Percentiles rank a stretch among this genome's conserved stretches.
phyloP scores from a whole-genome alignment of 2,113 vertebrate species.

The Zonotrichia leucophrys region DNA sequence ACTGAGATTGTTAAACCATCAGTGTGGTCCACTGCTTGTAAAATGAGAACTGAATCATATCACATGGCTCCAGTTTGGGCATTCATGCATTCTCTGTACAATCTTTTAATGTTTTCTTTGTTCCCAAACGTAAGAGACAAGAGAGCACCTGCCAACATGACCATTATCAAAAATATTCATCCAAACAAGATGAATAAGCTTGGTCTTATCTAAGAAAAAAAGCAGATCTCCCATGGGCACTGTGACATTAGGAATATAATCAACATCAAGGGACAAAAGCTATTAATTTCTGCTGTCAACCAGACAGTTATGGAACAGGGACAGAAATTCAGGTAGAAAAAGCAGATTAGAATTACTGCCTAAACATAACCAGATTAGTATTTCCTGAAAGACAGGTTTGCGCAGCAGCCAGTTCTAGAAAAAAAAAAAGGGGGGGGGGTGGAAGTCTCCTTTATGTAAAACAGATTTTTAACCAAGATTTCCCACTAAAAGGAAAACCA shows the following conservation, averaged over 20 bases:
- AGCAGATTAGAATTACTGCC: background rate
- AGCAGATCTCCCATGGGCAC: background rate
- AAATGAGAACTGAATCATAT: background rate
- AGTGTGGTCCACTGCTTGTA: background rate
- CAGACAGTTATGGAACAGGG: background rate
- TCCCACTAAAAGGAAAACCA: background rate
- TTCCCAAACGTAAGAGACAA: background rate
- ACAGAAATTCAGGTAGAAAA: background rate
- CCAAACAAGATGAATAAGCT: background rate
- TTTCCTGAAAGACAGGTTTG: background rate
- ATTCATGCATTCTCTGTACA: background rate
- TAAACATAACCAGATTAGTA: background rate
- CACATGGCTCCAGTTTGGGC: background rate
- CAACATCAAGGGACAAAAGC: background rate
- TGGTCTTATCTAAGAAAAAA: background rate
- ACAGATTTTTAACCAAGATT: background rate
- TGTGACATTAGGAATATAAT: background rate
- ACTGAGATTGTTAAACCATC: background rate
- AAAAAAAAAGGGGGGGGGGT: rapidly evolving
- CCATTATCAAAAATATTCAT: background rate
- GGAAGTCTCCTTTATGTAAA: background rate
- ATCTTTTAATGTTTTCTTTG: background rate
- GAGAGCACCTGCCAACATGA: background rate
- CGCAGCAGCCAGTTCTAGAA: background rate
- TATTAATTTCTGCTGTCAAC: background rate